Evolutionary conservation across 1,140 invertebrate species (phyloP), one percentile per base, ranked within the genome.

Genomic region (Platorchestia sp.): DNA sequence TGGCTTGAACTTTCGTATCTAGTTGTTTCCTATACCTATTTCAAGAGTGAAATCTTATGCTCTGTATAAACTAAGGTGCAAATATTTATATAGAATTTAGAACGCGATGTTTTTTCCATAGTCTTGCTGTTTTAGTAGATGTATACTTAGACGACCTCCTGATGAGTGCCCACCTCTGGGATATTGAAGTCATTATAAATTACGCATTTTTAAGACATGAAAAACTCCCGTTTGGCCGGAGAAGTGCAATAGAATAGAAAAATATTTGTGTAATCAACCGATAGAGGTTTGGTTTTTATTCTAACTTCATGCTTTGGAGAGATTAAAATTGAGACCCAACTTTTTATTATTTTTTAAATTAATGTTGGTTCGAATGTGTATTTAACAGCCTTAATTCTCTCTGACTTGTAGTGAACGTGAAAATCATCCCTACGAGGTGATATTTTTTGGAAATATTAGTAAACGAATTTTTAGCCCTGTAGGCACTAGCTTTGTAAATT

Each of bases 31-130:
- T 47, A 44, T 93, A 14, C 10, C 45, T 47, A 45, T 45, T 47
- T 93, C 91, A 10, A 47, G 91, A 36, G 40, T 45, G 91, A 47
- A 93, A 47, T 47, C 19, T 45, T n/a, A 10, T 93, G 91, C 91
- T 93, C 91, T 93, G 91, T 93, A 89, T 89, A 89, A 89, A 89
- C 40, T 93, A 47, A 93, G 91, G 91, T 93, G 91, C 91, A 93
- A 93, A 93, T 93, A 93, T 93, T 93, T 93, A 93, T 93, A 93
- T 93, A 93, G 91, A 10, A 47, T 42, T 89, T 89, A 89, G 87
- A 89, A 44, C n/a, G 91, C 91, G 44, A 93, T 93, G 91, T 93
- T 93, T 93, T 93, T 93, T 93, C 91, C 27, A 93, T 93, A 93
- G 91, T 93, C 43, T 45, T 93, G 45, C 91, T 93, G 91, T 93